Base-by-base conservation (phyloP, 2,797 vertebrate genomes). In the Gadopsis marmoratus region DNA sequence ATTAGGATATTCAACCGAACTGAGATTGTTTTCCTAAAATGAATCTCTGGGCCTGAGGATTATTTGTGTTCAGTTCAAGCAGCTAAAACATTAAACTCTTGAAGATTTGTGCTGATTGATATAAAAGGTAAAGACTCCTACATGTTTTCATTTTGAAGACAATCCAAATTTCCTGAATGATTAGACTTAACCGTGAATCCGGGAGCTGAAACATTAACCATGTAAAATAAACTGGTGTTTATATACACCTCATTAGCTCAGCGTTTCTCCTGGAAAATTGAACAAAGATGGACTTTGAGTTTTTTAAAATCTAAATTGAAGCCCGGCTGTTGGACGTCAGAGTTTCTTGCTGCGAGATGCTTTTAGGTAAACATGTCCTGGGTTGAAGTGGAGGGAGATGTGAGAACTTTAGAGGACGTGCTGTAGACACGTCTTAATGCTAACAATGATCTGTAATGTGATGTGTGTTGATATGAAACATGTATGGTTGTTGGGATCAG, bases 401-500 rank as follows among this genome's bases (percentile, higher is more conserved):
- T 63, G 66, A 55, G 59, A 53, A 29, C 5, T 81, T 48, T 55
- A 67, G 26, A 67, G 13, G 12, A 76, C 82, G 71, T 71, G 71
- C 26, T 67, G 66, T 60, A 53, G 76, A 79, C 76, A 67, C 76
- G 84, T 81, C 75, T 79, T 78, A 67, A 77, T 56, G 79, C 64
- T 64, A 75, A 86, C 41, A 29, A 62, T 64, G 82, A 85, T 78
- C 21, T 84, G 87, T 91, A 73, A 76, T 35, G 76, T 87, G 75
- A 76, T 21, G 79, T 88, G 83, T 89, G 82, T 81, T 70, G 66
- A 83, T 84, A 74, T 79, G 71, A 88, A 88, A 84, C 79, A 0
- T 88, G 89, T 66, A 43, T 82, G 89, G 89, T 87, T 86, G 89
- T 78, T 47, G 66, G 76, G 76, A 77, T 86, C 74, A 65, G 78